phyloP scores from a whole-genome alignment of 2,888 invertebrate species.

The Spialia ferax region DNA sequence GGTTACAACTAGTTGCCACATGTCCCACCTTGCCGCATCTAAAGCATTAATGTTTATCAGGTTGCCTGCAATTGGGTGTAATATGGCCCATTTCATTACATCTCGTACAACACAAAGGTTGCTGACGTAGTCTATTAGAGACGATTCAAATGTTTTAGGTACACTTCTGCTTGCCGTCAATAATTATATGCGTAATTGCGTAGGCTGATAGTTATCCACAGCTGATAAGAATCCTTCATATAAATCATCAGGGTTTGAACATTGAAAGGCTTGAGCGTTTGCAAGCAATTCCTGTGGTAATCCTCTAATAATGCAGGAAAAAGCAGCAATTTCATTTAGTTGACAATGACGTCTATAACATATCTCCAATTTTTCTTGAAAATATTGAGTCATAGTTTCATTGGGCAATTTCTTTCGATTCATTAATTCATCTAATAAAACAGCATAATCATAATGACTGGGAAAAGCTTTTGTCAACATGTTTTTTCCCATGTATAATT shows the following conservation, averaged over 20 bases:
- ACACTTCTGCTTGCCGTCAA: too few relatives aligned
- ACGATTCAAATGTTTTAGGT: too few relatives aligned
- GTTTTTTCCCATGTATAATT: not conserved
- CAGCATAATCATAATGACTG: not conserved
- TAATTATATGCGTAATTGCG: too few relatives aligned
- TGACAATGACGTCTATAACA: conserved; percentile 5
- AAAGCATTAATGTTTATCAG: conserved; percentile 2
- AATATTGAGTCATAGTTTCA: conserved; percentile 18
- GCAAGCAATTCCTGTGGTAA: not conserved
- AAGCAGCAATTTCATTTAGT: not conserved
- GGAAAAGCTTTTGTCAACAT: conserved; percentile 4
- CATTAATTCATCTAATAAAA: not conserved
- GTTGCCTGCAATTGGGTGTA: not conserved
- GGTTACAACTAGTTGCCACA: not conserved
- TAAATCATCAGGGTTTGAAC: not conserved
- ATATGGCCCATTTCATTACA: conserved; percentile 6
- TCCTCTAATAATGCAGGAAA: conserved; percentile 7
- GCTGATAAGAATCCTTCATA: conserved; percentile 16
- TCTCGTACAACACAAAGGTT: not conserved
- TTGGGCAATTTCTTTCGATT: conserved; percentile 2
- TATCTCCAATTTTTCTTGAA: conserved; percentile 14
- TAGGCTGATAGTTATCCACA: not conserved
- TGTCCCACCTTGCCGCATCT: not conserved
- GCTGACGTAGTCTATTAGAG: too few relatives aligned
- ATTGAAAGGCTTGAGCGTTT: conserved; percentile 8